Percentiles rank a stretch among this genome's conserved stretches.
Conservation (phyloP, 2,113 vertebrate species). For the Odocoileus hemionus region DNA sequence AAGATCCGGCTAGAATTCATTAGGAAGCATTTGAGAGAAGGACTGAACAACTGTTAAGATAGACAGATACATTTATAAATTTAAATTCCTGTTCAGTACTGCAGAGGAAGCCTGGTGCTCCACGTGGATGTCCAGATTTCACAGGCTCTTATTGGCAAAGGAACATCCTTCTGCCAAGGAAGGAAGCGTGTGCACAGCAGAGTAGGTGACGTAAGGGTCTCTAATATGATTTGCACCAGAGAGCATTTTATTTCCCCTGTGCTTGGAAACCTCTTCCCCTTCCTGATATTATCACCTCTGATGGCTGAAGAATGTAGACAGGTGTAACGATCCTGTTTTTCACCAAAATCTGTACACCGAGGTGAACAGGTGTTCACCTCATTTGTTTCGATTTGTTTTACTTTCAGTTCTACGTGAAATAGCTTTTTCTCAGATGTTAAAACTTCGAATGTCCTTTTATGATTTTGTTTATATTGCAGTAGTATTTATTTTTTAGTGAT, state of each 20-base stretch:
- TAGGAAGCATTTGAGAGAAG: conserved; percentile 74
- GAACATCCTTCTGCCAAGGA: conserved; percentile 72
- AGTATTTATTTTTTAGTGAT: conserved; percentile 89
- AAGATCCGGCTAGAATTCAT: conserved; percentile 72
- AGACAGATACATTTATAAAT: conserved; percentile 64
- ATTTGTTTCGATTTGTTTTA: conserved; percentile 70
- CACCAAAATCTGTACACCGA: conserved; percentile 82
- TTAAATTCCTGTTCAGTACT: conserved; percentile 76
- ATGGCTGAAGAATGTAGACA: conserved; percentile 97
- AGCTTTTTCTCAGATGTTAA: conserved; percentile 79
- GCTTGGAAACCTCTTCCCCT: conserved; percentile 80
- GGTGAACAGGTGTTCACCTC: conserved; percentile 84
- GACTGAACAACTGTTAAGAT: conserved; percentile 74
- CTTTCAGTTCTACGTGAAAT: conserved; percentile 75
- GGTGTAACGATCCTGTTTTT: conserved; percentile 85
- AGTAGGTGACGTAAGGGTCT: conserved; percentile 73
- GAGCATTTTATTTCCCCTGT: conserved; percentile 73
- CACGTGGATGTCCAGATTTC: conserved; percentile 72
- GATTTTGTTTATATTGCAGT: conserved; percentile 78
- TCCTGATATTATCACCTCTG: conserved; percentile 85
- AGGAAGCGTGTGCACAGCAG: conserved; percentile 74
- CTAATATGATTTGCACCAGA: conserved; percentile 71
- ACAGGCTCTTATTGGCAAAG: conserved; percentile 75
- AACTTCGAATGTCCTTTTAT: conserved; percentile 74
- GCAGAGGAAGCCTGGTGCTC: conserved; percentile 73